Base-by-base conservation (phyloP, 2,797 vertebrate genomes). In the Typhlichthys subterraneus region DNA sequence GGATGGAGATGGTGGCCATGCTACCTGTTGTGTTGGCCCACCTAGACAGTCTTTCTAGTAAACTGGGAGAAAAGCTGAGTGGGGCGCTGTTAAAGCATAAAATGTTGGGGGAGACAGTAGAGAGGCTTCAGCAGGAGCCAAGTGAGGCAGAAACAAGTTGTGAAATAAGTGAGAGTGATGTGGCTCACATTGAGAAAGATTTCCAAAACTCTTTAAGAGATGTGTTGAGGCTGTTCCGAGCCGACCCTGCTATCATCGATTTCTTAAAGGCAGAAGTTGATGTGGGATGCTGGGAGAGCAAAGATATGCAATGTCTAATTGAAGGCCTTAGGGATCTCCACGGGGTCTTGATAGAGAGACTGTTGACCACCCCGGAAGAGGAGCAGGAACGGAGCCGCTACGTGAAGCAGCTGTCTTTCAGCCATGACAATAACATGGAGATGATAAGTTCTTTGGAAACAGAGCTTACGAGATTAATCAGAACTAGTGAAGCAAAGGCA, bases 201-300 rank as follows among this genome's bases (percentile, higher is more conserved):
- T 8, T 95, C 61, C 83, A 83, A 65, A 83, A 79, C 45, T 94
- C 94, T 1, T 75, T 93, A 50, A 90, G 74, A 74, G 77, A 92
- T 65, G 42, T 92, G 45, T 68, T 97, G 60, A 90, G 94, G 31
- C 65, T 89, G 17, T 63, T 94, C 47, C 70, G 72, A 60, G 38
- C 13, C 0, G 63, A 72, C 48, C 89, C 93, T 2, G 63, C 67
- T 0, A 81, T 76, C 0, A 60, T 72, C 49, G 61, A 54, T 7
- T 50, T 70, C 1, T 65, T 95, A 61, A 87, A 68, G 69, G 5
- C 4, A 0, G 51, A 89, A 70, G 47, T 19, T 0, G 19, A 5
- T 23, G 29, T 70, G 3, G 55, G 85, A 23, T 2, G 4, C 38
- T 78, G 59, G 12, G 63, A 65, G 54, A 65, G 47, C 17, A 81